A percentile compares a stretch with the other conserved stretches of the same genome.
These are phyloP conservation scores for Nephrotoma guestfalica DNA, from an alignment of 2,888 invertebrate species.

Conservation along the genomic window DNA sequence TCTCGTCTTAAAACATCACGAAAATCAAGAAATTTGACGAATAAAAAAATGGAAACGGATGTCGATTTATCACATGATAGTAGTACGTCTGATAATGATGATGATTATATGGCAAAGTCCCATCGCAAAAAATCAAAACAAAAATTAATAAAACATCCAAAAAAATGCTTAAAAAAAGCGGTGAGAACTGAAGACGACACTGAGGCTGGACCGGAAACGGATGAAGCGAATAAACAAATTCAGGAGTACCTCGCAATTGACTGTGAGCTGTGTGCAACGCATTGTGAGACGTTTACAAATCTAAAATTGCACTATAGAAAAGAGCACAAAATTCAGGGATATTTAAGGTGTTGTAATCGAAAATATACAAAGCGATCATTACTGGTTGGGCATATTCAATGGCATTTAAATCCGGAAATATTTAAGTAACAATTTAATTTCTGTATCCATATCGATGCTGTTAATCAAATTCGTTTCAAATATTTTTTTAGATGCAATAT, in stretches of 20 bases:
- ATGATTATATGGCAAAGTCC: neutral
- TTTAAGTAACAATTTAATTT: conserved; percentile 21
- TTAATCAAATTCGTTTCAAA: neutral
- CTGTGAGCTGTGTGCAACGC: neutral
- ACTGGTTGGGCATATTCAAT: conserved; percentile 27
- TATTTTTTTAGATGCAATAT: neutral
- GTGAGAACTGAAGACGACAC: neutral
- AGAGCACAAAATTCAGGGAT: neutral
- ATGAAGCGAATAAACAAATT: neutral
- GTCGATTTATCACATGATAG: too few relatives aligned
- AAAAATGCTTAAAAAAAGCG: too few relatives aligned
- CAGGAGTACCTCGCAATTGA: neutral
- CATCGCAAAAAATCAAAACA: neutral
- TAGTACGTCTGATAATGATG: neutral
- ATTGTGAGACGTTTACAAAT: neutral
- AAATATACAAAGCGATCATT: neutral
- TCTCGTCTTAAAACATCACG: too few relatives aligned
- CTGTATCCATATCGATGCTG: too few relatives aligned
- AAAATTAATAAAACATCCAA: too few relatives aligned
- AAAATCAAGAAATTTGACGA: too few relatives aligned
- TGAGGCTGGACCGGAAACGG: neutral
- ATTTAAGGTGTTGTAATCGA: neutral
- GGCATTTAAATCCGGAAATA: conserved; percentile 27
- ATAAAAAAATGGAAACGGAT: too few relatives aligned
- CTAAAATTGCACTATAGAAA: neutral